phyloP scores from a whole-genome alignment of 2,113 vertebrate species.

The Psophia crepitans region DNA sequence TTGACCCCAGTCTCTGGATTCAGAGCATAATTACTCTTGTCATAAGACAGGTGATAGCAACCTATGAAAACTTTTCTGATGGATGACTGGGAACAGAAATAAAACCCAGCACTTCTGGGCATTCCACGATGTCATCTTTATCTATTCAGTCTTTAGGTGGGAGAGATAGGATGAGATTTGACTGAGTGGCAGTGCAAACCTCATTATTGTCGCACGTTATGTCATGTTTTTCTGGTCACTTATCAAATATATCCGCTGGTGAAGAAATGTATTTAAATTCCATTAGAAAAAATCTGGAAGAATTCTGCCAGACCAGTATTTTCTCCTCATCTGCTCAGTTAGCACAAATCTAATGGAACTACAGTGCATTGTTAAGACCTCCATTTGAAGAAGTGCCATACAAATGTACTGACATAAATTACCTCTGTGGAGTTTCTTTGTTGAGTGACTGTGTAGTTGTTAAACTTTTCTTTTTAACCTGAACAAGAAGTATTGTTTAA shows the following conservation, averaged over 20 bases:
- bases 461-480: conserved; percentile 25
- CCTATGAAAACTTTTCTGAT: neutral
- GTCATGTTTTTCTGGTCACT: neutral
- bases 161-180: neutral
- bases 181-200: neutral
- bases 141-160: neutral
- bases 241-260: neutral
- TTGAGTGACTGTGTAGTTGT: neutral
- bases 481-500: conserved; percentile 38
- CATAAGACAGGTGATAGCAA: neutral
- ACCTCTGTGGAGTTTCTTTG: conserved; percentile 5
- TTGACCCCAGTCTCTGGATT: neutral
- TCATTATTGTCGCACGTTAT: neutral
- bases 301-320: neutral
- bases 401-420: neutral
- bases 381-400: neutral
- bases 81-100: neutral
- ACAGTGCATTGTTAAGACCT: neutral
- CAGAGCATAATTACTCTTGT: neutral
- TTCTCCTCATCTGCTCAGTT: neutral
- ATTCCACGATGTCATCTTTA: neutral
- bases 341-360: neutral
- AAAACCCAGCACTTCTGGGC: neutral
- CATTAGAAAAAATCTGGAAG: neutral
- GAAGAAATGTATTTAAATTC: neutral